A percentile compares a stretch with the other conserved stretches of the same genome.
phyloP scores from a whole-genome alignment of 2,797 vertebrate species.

The Nannoperca australis region DNA sequence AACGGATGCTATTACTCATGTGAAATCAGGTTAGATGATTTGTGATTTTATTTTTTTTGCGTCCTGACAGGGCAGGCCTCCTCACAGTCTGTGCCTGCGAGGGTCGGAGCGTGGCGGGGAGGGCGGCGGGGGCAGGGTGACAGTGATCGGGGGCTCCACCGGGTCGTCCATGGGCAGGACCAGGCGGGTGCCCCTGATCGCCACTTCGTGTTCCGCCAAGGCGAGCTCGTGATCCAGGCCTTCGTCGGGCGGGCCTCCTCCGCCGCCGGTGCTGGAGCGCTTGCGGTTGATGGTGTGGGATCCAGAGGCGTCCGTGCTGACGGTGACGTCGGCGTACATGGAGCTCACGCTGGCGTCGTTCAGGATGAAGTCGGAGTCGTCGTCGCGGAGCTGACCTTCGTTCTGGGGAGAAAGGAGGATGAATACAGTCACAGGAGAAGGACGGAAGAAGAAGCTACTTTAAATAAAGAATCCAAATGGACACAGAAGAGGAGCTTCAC shows the following conservation, averaged over 20 bases:
- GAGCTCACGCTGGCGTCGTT: constrained; percentile 91
- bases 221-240: constrained; percentile 88
- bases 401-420: constrained; percentile 82
- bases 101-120: constrained; percentile 81
- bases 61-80: neutral
- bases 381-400: constrained; percentile 91
- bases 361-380: constrained; percentile 93
- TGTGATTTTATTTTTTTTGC: constrained; percentile 8
- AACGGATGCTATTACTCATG: neutral
- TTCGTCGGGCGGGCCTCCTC: constrained; percentile 82
- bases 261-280: constrained; percentile 56
- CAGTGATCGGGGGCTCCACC: constrained; percentile 81
- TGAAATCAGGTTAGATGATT: constrained; percentile 25
- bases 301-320: constrained; percentile 87
- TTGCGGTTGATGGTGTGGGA: constrained; percentile 78
- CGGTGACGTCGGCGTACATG: constrained; percentile 92
- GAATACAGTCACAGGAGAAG: neutral
- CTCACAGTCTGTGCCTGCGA: constrained; percentile 80
- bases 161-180: constrained; percentile 94
- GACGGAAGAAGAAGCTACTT: neutral
- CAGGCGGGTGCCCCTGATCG: constrained; percentile 91
- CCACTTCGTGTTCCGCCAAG: constrained; percentile 89
- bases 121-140: constrained; percentile 77
- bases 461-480: neutral
- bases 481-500: neutral